Conservation (phyloP, 2,888 invertebrate species). For the Parnassius smintheus region DNA sequence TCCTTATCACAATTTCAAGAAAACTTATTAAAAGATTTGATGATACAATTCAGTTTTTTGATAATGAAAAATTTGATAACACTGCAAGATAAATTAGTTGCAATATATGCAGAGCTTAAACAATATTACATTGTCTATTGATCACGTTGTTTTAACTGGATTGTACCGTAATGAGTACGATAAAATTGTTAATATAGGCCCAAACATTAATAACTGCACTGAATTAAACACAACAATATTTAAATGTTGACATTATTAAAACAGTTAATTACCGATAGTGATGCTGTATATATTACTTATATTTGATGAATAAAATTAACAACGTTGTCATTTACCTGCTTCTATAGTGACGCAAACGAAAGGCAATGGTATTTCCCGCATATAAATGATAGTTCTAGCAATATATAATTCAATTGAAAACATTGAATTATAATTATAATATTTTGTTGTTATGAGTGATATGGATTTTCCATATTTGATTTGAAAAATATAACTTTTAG, state of each 20-base stretch:
- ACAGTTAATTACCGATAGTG: constrained; percentile 1
- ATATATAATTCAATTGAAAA: constrained; percentile 22
- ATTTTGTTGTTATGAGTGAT: constrained; percentile 1
- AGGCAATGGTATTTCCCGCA: constrained; percentile 46
- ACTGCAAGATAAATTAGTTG: no score
- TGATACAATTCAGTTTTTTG: no score
- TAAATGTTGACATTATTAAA: background rate
- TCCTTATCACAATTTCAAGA: no score
- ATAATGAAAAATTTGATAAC: no score
- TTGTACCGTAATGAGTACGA: no score
- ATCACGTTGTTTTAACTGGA: no score
- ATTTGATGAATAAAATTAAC: constrained; percentile 19
- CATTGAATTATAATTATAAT: constrained; percentile 22
- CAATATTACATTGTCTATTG: no score
- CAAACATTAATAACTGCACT: constrained; percentile 5
- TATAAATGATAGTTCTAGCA: constrained; percentile 36
- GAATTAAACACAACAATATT: constrained; percentile 1
- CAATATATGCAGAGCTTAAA: no score
- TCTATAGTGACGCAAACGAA: constrained; percentile 42
- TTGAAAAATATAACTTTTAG: constrained; percentile 3
- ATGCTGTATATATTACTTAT: constrained; percentile 13
- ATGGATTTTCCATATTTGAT: constrained; percentile 16
- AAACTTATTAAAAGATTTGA: no score
- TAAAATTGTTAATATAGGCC: no score
- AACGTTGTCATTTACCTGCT: constrained; percentile 29